Evolutionary conservation across 30 jellyfish, hydroid and myxozoan species (phyloP).

Genomic region (Hydractinia echinata): DNA sequence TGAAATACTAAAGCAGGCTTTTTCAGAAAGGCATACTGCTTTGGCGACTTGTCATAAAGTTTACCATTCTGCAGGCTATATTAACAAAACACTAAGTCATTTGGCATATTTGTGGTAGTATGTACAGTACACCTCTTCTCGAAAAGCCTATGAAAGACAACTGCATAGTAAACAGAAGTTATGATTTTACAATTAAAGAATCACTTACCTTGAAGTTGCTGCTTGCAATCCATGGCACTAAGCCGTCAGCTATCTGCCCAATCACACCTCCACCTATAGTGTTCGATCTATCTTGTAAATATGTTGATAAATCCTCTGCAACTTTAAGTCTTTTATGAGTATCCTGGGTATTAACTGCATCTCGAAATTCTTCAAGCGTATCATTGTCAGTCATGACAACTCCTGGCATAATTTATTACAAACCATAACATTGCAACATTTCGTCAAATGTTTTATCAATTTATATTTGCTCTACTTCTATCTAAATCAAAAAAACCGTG

Average conservation of each 20-base stretch:
- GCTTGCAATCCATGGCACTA: conserved; percentile 82
- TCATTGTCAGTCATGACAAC: conserved; percentile 45
- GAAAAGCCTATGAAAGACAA: no score
- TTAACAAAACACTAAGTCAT: no score
- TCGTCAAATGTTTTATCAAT: background rate
- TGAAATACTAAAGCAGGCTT: no score
- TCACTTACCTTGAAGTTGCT: conserved; percentile 82
- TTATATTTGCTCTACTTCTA: background rate
- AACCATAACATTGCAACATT: background rate
- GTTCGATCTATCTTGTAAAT: conserved; percentile 40
- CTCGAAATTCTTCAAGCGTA: conserved; percentile 49
- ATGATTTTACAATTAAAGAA: no score
- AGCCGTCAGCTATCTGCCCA: conserved; percentile 73
- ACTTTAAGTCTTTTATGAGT: conserved; percentile 84
- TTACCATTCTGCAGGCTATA: no score
- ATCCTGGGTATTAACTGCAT: conserved; percentile 76
- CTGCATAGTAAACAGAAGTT: no score
- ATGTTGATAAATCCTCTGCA: conserved; percentile 58
- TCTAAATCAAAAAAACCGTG: background rate
- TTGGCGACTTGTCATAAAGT: no score
- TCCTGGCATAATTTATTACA: background rate
- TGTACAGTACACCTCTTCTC: no score
- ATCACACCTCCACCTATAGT: conserved; percentile 45
- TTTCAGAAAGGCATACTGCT: no score
- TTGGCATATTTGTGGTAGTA: no score